Percentiles rank a stretch among this genome's conserved stretches.
Conservation (phyloP, 2,888 invertebrate species). For the Diarsia brunnea region DNA sequence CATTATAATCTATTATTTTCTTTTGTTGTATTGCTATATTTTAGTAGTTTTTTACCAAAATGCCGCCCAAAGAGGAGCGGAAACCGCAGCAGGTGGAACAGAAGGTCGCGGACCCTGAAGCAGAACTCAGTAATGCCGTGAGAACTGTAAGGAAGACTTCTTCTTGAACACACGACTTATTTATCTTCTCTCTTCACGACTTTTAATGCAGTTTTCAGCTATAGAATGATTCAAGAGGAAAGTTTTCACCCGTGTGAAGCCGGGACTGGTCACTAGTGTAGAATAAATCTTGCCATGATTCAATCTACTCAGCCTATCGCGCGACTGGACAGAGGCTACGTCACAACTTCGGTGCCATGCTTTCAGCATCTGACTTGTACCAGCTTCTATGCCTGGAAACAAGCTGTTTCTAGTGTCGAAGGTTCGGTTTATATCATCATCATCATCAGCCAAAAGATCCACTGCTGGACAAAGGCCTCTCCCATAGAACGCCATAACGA, state of each 20-base stretch:
- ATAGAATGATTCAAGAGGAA: too few relatives aligned
- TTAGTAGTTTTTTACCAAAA: slow-evolving; percentile 64
- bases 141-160: slow-evolving; percentile 76
- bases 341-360: too few relatives aligned
- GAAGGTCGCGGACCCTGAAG: slow-evolving; percentile 85
- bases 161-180: not conserved
- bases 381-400: not conserved
- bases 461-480: too few relatives aligned
- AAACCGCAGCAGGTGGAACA: slow-evolving; percentile 74
- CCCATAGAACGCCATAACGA: too few relatives aligned
- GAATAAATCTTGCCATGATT: too few relatives aligned
- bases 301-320: not conserved
- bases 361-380: not conserved
- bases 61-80: slow-evolving; percentile 81
- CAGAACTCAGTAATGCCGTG: slow-evolving; percentile 86
- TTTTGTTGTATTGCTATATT: slow-evolving; percentile 51
- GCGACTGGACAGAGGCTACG: not conserved
- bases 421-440: not conserved
- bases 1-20: slow-evolving; percentile 50
- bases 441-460: too few relatives aligned
- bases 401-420: not conserved
- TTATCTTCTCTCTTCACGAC: too few relatives aligned
- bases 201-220: too few relatives aligned
- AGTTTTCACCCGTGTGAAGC: too few relatives aligned
- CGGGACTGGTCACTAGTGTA: too few relatives aligned